Evolutionary conservation across 1,140 invertebrate genomes (phyloP).

Genomic region (Streblospio benedicti): DNA sequence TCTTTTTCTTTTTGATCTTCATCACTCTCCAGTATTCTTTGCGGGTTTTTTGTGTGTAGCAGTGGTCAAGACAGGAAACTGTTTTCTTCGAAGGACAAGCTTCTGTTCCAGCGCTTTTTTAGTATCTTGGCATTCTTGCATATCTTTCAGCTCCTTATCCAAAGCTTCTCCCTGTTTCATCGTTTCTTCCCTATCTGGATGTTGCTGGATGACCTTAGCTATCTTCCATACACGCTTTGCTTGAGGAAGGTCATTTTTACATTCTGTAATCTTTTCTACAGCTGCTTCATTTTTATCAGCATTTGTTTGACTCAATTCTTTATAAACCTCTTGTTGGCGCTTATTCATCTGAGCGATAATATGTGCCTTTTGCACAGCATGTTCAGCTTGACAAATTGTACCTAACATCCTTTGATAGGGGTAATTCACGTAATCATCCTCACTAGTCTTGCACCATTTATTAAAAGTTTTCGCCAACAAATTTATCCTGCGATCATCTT

Average conservation of each 20-base stretch:
- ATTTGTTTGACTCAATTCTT: constrained; percentile 65
- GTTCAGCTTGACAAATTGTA: constrained; percentile 77
- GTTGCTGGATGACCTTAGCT: constrained; percentile 78
- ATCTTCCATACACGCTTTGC: constrained; percentile 63
- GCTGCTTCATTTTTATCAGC: constrained; percentile 48
- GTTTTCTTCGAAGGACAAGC: too few species aligned
- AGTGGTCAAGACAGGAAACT: too few species aligned
- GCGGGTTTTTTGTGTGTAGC: too few species aligned
- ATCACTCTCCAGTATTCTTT: too few species aligned
- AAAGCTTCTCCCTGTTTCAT: constrained; percentile 54
- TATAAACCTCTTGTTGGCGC: constrained; percentile 75
- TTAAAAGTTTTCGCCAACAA: constrained; percentile 76
- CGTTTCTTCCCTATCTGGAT: constrained; percentile 79
- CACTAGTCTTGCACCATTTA: constrained; percentile 70
- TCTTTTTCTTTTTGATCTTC: too few species aligned
- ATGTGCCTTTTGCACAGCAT: constrained; percentile 74
- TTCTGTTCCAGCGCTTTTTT: too few species aligned
- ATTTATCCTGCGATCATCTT: constrained; percentile 82
- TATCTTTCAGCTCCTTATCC: too few species aligned
- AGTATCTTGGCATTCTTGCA: too few species aligned
- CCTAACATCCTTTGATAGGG: constrained; percentile 68
- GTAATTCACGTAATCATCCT: constrained; percentile 59
- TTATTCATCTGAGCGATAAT: constrained; percentile 71
- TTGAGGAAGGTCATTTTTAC: constrained; percentile 44
- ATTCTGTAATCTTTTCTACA: constrained; percentile 33